Evolutionary conservation across 2,888 invertebrate species (phyloP), one percentile per base, ranked within the genome.

Genomic region (Platerodrilus igneus): DNA sequence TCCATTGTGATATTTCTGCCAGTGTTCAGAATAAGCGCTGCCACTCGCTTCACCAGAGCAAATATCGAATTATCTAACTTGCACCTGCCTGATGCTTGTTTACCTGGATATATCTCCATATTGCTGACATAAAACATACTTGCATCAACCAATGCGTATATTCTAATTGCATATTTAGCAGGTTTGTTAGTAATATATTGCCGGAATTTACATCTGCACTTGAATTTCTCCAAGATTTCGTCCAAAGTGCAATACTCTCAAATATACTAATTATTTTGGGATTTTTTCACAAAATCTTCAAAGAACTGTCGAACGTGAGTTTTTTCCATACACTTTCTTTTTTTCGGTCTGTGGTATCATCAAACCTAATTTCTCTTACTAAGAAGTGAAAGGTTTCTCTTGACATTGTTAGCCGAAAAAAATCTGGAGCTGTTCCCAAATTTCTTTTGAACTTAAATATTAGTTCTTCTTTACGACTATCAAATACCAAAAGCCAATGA

Each of bases 1-100:
- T 38, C 30, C 13, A 29, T 16, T 11, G 37, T 37, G 4, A 37
- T 29, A 21, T 29, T 37, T 19, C 37, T 37, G 7, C 37, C 30
- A 9, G 37, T 23, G 14, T 9, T 13, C 14, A 14, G 15, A 30
- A 30, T 23, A 14, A n/a, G 3, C 13, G 30, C 16, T 19, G 23
- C 8, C 17, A 35, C 6, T 5, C 26, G 17, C 17, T 21, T 29
- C 8, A 32, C 25, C 4, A 31, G 25, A 32, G 15, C 15, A n/a
- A 5, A n/a, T 15, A 25, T 25, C 7, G 16, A 22, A 14, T 31
- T 31, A 20, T 15, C 25, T 25, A 25, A 23, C 18, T 38, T 28
- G 14, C 3, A 28, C 4, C 7, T 15, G 3, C 28, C 26, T 13
- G 10, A 11, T 4, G 26, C 13, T 11, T 26, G 26, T 26, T 26